A percentile compares a stretch with the other conserved stretches of the same genome.
These are phyloP conservation scores for Leucophenga maculata DNA, from an alignment of 2,888 invertebrate genomes.

Conservation along the genomic window DNA sequence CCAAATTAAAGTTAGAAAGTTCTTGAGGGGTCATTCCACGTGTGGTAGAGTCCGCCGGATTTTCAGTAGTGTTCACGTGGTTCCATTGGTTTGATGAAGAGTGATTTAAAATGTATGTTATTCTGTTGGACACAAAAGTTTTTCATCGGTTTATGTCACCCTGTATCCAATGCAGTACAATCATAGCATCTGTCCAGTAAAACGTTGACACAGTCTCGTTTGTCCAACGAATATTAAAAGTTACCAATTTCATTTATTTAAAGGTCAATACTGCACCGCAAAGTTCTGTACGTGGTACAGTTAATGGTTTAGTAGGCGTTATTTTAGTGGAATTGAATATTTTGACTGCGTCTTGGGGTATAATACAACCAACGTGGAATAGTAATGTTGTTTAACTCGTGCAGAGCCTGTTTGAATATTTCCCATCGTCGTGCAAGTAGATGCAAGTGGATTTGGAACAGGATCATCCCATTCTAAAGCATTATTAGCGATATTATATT, in stretches of 20 bases:
- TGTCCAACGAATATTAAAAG: background rate
- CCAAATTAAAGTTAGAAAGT: too few species aligned
- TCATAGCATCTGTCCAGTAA: constrained; percentile 2
- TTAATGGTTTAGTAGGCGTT: background rate
- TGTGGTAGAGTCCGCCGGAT: too few species aligned
- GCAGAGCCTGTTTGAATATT: background rate
- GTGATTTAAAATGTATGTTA: too few species aligned
- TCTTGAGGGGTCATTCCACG: too few species aligned
- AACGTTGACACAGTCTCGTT: too few species aligned
- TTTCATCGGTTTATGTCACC: too few species aligned
- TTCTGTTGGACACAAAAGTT: too few species aligned
- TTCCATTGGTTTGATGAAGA: too few species aligned
- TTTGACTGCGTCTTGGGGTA: background rate
- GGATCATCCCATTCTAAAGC: background rate
- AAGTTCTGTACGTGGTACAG: background rate
- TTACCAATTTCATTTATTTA: background rate
- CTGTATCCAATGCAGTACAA: background rate
- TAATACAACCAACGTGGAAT: background rate
- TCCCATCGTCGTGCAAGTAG: background rate
- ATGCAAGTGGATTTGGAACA: background rate
- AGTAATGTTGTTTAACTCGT: background rate
- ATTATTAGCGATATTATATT: background rate
- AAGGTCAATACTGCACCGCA: background rate
- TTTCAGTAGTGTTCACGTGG: too few species aligned
- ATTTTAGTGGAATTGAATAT: too few species aligned